phyloP scores from a whole-genome alignment of 2,113 vertebrate species.

The Buteo buteo region DNA sequence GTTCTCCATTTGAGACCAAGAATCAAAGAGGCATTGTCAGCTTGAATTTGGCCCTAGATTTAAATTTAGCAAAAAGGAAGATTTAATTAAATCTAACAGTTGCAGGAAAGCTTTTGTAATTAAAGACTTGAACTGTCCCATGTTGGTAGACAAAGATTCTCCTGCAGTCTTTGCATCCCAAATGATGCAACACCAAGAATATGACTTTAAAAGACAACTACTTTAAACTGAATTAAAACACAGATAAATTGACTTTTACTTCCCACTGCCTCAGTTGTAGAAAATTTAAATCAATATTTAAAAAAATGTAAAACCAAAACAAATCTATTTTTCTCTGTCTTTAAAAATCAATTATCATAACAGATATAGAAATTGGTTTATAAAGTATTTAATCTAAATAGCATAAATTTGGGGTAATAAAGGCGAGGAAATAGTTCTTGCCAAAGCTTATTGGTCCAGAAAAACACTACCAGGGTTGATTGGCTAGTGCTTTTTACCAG shows the following conservation, averaged over 20 bases:
- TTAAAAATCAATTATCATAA: not conserved
- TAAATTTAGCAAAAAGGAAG: not conserved
- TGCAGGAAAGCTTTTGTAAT: not conserved
- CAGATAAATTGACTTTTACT: not conserved
- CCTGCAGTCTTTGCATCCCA: not conserved
- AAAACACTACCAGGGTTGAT: not conserved
- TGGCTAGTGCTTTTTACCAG: not conserved
- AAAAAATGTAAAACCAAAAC: not conserved
- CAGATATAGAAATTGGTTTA: not conserved
- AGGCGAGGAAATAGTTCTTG: not conserved
- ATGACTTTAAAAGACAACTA: not conserved
- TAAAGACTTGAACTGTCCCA: not conserved
- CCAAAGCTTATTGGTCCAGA: not conserved
- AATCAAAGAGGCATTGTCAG: not conserved
- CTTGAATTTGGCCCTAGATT: not conserved
- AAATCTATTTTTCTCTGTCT: not conserved
- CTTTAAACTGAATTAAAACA: not conserved
- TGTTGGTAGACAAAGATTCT: not conserved
- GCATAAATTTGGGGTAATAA: not conserved
- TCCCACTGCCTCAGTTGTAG: not conserved
- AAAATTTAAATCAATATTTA: not conserved
- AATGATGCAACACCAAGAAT: not conserved
- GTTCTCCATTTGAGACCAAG: not conserved
- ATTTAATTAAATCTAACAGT: conserved; percentile 1
- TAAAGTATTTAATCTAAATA: not conserved